phyloP scores from a whole-genome alignment of 1,140 invertebrate genomes.

The Arctopsyche grandis region DNA sequence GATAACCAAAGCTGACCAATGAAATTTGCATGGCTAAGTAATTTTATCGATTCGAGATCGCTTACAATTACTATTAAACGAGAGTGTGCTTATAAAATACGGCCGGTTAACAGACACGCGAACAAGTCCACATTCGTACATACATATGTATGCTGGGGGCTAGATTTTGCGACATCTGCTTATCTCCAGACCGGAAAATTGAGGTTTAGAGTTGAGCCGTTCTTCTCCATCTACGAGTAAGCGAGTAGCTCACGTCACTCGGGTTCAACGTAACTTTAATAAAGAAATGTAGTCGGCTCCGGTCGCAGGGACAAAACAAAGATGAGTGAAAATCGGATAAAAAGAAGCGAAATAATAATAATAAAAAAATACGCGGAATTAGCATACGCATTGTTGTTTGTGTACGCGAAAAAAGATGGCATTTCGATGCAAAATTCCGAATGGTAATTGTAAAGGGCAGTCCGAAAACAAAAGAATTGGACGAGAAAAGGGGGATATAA shows the following conservation, averaged over 20 bases:
- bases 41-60: constrained; percentile 41
- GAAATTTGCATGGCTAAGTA: constrained; percentile 48
- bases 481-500: constrained; percentile 45
- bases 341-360: constrained; percentile 11
- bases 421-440: constrained; percentile 54
- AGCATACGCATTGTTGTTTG: constrained; percentile 40
- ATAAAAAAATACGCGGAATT: constrained; percentile 6
- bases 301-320: background rate
- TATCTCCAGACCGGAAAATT: constrained; percentile 8
- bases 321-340: background rate
- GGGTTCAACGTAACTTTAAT: constrained; percentile 20
- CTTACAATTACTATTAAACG: constrained; percentile 34
- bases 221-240: no score
- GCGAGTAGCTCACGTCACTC: no score
- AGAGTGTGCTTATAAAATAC: background rate
- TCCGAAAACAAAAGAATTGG: constrained; percentile 54
- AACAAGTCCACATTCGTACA: background rate
- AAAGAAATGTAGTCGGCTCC: constrained; percentile 33
- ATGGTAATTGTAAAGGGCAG: constrained; percentile 51
- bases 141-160: background rate
- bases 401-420: constrained; percentile 46
- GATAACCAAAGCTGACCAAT: constrained; percentile 36
- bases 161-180: no score
- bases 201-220: background rate
- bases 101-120: constrained; percentile 5